Base-by-base conservation (phyloP, 2,113 vertebrate species). In the Brachypodius melanocephalos region DNA sequence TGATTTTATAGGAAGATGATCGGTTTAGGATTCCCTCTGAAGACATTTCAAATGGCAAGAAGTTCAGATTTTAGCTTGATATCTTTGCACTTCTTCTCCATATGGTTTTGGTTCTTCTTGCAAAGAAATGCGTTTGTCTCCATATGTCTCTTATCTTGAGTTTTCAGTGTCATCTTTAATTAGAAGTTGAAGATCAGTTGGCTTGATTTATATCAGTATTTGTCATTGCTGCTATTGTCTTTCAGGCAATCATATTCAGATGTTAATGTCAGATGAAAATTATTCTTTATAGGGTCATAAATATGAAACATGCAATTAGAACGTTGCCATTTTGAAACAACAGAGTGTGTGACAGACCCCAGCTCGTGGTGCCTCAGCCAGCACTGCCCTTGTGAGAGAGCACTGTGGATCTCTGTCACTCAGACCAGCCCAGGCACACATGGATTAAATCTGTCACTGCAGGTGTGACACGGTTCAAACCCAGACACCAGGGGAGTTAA, bases 101-200 rank as follows among this genome's bases (percentile, higher is more conserved):
- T 88, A 93, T 88, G 95, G 87, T 88, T 94, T 94, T 95, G 71
- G 63, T 86, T 95, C 91, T 61, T 80, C 85, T 95, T 92, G 85
- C 80, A 90, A 89, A 95, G 57, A 96, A 93, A 86, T 81, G 74
- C 54, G 79, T 85, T 94, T 88, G 65, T 88, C 85, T 95, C 95
- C 93, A 91, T 96, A 96, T 97, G 95, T 76, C 91, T 92, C 85
- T 89, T 92, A 86, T 91, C 90, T 88, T 92, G 80, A 88, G 88
- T 9, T 93, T 94, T 89, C 78, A 73, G 94, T 93, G 89, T 92
- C 94, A 93, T 71, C 91, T 96, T 97, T 95, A 97, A 96, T 92
- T 96, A 96, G 85, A 93, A 95, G 88, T 8, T 76, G 82, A 95
- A 92, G 82, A 96, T 65, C 83, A 75, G 19, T 80, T 75, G 28